A percentile compares a stretch with the other conserved stretches of the same genome.
phyloP scores from a whole-genome alignment of 2,113 vertebrate genomes.

The Gobiocypris rarus region DNA sequence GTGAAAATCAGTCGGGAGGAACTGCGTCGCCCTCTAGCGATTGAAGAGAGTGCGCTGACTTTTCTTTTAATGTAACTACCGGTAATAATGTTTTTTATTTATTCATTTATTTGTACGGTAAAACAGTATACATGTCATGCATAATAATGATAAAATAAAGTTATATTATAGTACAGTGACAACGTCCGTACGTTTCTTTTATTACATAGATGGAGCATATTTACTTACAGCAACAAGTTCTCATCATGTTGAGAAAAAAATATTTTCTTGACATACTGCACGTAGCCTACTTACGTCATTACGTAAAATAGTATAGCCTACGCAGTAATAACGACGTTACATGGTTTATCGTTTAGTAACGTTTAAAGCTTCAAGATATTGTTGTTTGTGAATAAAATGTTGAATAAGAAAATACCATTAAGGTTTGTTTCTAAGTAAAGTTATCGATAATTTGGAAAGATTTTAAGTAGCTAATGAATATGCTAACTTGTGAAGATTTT shows the following conservation, averaged over 20 bases:
- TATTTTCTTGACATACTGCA: not conserved
- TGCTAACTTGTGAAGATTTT: not conserved
- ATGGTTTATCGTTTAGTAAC: not conserved
- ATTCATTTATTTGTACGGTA: not conserved
- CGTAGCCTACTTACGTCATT: not conserved
- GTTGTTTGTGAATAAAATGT: not conserved
- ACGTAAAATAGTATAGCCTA: not conserved
- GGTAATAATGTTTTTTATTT: too few species aligned
- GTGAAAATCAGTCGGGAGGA: not conserved
- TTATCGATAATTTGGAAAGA: not conserved
- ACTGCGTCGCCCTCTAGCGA: slow-evolving; percentile 55
- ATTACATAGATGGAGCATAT: too few species aligned
- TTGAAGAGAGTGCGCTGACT: not conserved
- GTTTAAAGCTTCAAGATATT: not conserved
- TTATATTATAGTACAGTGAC: not conserved
- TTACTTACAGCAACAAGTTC: too few species aligned
- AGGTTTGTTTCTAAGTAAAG: not conserved
- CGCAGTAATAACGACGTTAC: not conserved
- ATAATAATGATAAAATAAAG: not conserved
- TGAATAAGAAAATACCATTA: not conserved
- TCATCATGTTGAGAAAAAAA: too few species aligned
- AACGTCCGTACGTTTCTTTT: not conserved
- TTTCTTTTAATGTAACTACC: too few species aligned
- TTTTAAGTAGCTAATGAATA: not conserved
- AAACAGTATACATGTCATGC: not conserved